Base-by-base conservation (phyloP, 1,140 invertebrate species). In the Pseudomyrmex gracilis region DNA sequence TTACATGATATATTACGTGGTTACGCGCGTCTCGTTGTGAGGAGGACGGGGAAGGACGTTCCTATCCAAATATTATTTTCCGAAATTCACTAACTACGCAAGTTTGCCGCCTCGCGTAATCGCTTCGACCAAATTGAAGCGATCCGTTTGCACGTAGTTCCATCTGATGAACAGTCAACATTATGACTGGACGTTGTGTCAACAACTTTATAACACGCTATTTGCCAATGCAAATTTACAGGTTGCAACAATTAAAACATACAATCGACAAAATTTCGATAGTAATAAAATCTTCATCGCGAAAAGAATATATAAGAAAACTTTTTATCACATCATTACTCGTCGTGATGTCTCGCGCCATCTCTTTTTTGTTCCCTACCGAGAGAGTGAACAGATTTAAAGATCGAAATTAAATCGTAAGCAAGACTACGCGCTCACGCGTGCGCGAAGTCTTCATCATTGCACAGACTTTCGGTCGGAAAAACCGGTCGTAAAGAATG, bases 321-420 rank as follows among this genome's bases (percentile, higher is more conserved):
- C 0, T 34, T 34, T 34, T 34, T 34, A 34, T 34, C 34, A 7
- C 34, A 7, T 34, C 7, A 1, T 34, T 34, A 34, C 34, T 34
- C 34, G 7, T 34, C 34, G 34, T 34, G 34, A 34, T 34, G 34
- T 34, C 24, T 34, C 24, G 24, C n/a, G n/a, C n/a, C n/a, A n/a
- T 34, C 34, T 67, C 58, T 76, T 60, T 55, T 57, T 51, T 61
- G n/a, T 58, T 71, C 45, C 17, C 63, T 70, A 22, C 24, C 53
- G 13, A 67, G 8, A 13, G 49, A 71, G 60, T 74, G 87, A 89
- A 89, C 86, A 87, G 88, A 87, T 89, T 90, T 90, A 88, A 88
- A 82, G 88, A 64, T 51, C 64, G 55, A 61, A 34, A 34, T 34
- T 34, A 34, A 34, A 34, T 5, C 34, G 66, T n/a, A 73, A 66